Evolutionary conservation across 2,797 vertebrate genomes (phyloP).

Genomic region (Streptopelia turtur): DNA sequence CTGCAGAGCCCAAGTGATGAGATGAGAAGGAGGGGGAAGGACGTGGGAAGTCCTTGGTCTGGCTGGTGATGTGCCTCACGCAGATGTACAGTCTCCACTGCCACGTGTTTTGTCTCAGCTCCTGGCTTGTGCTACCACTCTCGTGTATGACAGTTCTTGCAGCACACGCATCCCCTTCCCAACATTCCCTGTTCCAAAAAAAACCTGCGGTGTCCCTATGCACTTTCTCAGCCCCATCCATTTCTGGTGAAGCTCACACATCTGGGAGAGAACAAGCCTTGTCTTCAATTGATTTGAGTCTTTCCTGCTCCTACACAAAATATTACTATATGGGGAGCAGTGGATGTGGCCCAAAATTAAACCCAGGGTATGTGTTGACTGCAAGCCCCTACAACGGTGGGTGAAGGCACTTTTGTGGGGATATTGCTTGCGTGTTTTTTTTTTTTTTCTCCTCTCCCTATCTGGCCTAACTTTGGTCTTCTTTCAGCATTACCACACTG

Average conservation of each 20-base stretch:
- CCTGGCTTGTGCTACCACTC: not conserved
- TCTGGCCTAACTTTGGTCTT: not conserved
- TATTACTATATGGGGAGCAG: not conserved
- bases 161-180: not conserved
- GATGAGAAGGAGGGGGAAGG: not conserved
- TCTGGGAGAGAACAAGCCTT: not conserved
- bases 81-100: not conserved
- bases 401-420: not conserved
- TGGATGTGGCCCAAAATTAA: not conserved
- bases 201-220: not conserved
- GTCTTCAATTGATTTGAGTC: not conserved
- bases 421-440: not conserved
- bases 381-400: not conserved
- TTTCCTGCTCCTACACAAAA: not conserved
- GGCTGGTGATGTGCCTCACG: not conserved
- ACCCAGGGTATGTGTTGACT: not conserved
- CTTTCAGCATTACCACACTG: not conserved
- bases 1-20: not conserved
- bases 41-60: not conserved
- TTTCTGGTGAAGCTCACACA: not conserved
- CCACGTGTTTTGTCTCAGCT: not conserved
- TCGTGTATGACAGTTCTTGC: accelerated
- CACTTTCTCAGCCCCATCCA: not conserved
- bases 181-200: not conserved
- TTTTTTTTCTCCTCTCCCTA: not conserved